These are phyloP conservation scores for Vicugna pacos DNA, from an alignment of 2,113 vertebrate species.

Conservation along the genomic window DNA sequence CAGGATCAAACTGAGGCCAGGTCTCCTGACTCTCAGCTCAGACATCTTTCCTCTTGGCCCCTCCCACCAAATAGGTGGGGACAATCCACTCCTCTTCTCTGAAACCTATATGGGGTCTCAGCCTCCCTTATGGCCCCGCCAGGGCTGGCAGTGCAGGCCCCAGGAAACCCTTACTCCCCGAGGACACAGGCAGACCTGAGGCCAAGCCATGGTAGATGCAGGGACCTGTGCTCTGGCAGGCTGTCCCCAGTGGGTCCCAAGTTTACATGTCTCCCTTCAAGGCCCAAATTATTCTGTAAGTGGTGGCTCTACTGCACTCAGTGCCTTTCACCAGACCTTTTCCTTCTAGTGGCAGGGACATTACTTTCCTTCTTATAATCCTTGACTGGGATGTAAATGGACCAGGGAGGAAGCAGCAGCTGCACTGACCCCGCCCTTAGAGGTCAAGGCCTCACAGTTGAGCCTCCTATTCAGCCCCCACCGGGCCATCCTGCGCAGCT, in stretches of 20 bases:
- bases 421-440: neutral
- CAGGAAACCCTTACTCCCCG: neutral
- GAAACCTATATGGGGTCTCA: neutral
- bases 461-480: neutral
- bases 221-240: neutral
- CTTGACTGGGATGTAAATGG: neutral
- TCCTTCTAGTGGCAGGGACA: neutral
- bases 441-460: neutral
- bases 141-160: neutral
- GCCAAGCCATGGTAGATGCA: neutral
- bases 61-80: neutral
- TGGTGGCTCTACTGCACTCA: neutral
- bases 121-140: neutral
- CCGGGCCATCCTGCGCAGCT: neutral
- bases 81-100: neutral
- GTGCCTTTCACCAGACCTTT: neutral
- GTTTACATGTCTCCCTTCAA: neutral
- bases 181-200: neutral
- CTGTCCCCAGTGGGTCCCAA: neutral
- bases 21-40: neutral
- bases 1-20: neutral
- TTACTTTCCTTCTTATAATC: neutral
- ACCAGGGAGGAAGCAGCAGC: neutral
- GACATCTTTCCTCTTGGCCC: neutral
- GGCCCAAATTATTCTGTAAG: neutral